Conservation (phyloP, 2,888 invertebrate species). For the Ceramica pisi region DNA sequence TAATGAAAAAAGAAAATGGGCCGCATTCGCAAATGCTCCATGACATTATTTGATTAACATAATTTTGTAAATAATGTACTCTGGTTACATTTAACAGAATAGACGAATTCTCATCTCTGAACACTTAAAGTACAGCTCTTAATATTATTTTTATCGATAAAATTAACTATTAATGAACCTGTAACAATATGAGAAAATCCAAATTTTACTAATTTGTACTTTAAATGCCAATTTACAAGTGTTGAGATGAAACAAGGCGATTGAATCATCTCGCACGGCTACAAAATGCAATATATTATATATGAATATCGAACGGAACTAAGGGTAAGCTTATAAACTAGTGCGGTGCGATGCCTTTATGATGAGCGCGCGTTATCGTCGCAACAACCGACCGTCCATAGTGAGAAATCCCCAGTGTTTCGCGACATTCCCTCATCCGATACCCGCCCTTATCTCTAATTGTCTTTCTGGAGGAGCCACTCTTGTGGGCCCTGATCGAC, state of each 20-base stretch:
- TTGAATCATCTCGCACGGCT: slow-evolving; percentile 87
- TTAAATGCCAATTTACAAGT: slow-evolving; percentile 90
- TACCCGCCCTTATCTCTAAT: slow-evolving; percentile 89
- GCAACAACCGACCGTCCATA: slow-evolving; percentile 89
- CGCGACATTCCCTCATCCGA: slow-evolving; percentile 89
- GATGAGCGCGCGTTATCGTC: slow-evolving; percentile 87
- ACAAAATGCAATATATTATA: slow-evolving; percentile 80
- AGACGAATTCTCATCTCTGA: slow-evolving; percentile 88
- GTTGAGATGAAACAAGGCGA: slow-evolving; percentile 86
- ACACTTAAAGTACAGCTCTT: slow-evolving; percentile 91
- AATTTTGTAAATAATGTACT: slow-evolving; percentile 77
- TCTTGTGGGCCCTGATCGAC: slow-evolving; percentile 91
- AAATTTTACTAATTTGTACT: slow-evolving; percentile 91
- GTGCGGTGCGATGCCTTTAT: slow-evolving; percentile 91
- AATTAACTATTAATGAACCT: slow-evolving; percentile 90
- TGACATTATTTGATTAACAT: slow-evolving; percentile 71
- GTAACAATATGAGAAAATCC: slow-evolving; percentile 90
- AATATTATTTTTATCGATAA: slow-evolving; percentile 87
- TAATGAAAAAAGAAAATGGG: slow-evolving; percentile 30
- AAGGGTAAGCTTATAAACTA: slow-evolving; percentile 88
- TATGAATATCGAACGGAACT: slow-evolving; percentile 83
- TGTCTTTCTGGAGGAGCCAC: slow-evolving; percentile 91
- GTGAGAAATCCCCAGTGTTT: slow-evolving; percentile 90
- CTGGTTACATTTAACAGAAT: slow-evolving; percentile 85
- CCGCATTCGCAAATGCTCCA: slow-evolving; percentile 66